Conservation (phyloP, 2,888 invertebrate species). For the Brachycybe producta region DNA sequence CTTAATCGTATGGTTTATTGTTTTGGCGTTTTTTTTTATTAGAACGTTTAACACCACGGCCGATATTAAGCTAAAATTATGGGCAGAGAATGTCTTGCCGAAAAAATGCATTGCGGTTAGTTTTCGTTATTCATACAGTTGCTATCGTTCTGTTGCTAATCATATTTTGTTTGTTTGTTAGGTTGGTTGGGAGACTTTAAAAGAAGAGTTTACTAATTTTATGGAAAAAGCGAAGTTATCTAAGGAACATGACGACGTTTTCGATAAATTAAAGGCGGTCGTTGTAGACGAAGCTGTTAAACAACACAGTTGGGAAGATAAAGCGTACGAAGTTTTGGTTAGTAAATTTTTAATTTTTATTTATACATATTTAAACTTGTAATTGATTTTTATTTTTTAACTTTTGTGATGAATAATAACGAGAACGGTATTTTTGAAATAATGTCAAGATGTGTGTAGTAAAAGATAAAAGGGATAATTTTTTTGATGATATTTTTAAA, state of each 20-base stretch:
- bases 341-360: too few species aligned
- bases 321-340: conserved; percentile 50
- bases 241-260: conserved; percentile 72
- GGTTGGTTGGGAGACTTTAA: conserved; percentile 68
- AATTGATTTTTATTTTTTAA: not conserved
- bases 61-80: conserved; percentile 89
- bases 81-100: conserved; percentile 87
- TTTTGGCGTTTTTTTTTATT: conserved; percentile 24
- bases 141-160: not conserved
- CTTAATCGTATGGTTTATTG: conserved; percentile 28
- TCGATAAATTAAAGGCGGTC: conserved; percentile 72
- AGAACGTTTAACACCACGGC: conserved; percentile 44
- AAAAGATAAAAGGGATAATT: too few species aligned
- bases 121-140: conserved; percentile 1
- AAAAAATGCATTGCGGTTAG: conserved; percentile 59
- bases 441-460: too few species aligned
- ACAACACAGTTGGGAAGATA: conserved; percentile 86
- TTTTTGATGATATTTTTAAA: too few species aligned
- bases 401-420: not conserved
- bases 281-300: conserved; percentile 77
- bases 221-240: conserved; percentile 50
- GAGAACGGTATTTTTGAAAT: not conserved
- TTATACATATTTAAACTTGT: conserved; percentile 22
- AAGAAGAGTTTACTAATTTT: conserved; percentile 55
- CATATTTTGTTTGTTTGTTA: conserved; percentile 17